A percentile compares a stretch with the other conserved stretches of the same genome.
Conservation (phyloP, 2,113 vertebrate species). For the Bathybates hornii region DNA sequence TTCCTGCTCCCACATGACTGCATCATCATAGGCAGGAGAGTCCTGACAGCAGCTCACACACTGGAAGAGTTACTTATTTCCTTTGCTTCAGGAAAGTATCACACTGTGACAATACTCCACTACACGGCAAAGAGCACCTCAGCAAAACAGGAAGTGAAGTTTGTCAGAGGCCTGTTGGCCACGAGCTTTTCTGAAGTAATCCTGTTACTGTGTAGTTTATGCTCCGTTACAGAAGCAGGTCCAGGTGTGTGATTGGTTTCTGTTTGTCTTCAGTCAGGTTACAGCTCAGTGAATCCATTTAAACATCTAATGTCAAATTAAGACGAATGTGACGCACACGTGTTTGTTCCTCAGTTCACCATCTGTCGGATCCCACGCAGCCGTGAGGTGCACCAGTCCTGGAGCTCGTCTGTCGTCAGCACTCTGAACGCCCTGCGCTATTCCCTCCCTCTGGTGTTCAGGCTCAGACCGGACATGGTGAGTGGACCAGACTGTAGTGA, state of each 20-base stretch:
- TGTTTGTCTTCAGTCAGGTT: neutral
- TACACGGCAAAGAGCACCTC: neutral
- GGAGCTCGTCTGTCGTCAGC: constrained; percentile 80
- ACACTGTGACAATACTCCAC: neutral
- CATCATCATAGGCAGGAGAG: neutral
- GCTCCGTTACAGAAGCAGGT: neutral
- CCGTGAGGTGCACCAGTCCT: constrained; percentile 88
- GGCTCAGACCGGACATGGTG: constrained; percentile 90
- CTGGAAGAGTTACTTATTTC: neutral
- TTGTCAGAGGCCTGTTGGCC: neutral
- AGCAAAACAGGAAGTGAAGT: fast-evolving
- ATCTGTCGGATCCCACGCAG: constrained; percentile 85
- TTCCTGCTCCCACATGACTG: neutral
- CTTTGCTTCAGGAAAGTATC: neutral
- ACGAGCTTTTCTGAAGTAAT: neutral
- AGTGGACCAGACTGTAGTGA: constrained; percentile 32
- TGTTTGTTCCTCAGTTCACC: constrained; percentile 71
- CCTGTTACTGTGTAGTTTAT: neutral
- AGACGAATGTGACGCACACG: neutral
- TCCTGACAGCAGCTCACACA: neutral
- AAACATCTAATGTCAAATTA: neutral
- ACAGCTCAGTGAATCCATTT: neutral
- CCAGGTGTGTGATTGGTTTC: neutral
- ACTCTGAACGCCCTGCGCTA: constrained; percentile 74
- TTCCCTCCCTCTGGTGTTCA: constrained; percentile 80